A percentile compares a stretch with the other conserved stretches of the same genome.
Conservation (phyloP, 2,888 invertebrate species). For the Caenorhabditis sp. region DNA sequence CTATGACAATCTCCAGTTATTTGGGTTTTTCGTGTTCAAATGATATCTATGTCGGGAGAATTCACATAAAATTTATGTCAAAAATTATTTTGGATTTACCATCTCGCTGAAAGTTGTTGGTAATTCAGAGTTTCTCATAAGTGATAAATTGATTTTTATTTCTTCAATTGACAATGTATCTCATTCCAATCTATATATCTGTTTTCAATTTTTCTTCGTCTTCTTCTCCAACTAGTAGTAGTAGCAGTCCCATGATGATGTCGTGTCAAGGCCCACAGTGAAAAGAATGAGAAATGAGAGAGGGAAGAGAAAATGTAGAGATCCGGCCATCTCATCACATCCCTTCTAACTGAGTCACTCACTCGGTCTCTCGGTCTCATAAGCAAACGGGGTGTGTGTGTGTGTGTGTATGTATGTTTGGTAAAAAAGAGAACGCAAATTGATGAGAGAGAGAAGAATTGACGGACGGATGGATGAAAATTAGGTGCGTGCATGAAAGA, state of each 20-base stretch:
- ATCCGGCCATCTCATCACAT: constrained; percentile 1
- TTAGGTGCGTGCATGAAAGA: constrained; percentile 6
- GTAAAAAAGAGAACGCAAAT: background rate
- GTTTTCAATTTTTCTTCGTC: background rate
- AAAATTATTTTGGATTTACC: no score
- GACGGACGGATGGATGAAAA: constrained; percentile 14
- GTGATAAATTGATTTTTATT: background rate
- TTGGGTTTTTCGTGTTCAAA: background rate
- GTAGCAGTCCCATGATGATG: constrained; percentile 1
- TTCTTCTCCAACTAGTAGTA: background rate
- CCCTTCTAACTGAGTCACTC: background rate
- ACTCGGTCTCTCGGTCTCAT: background rate
- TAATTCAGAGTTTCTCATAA: background rate
- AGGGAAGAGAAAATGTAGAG: background rate
- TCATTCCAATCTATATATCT: background rate
- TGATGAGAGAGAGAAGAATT: constrained; percentile 15
- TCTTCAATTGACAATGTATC: background rate
- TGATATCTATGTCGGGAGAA: background rate
- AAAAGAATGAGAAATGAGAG: background rate
- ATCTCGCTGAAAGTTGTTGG: no score
- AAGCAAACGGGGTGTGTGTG: background rate
- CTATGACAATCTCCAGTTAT: background rate
- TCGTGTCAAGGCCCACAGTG: background rate
- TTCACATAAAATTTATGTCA: no score
- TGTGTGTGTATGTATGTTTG: background rate